Conservation (phyloP, 2,113 vertebrate species). For the Eira barbara region DNA sequence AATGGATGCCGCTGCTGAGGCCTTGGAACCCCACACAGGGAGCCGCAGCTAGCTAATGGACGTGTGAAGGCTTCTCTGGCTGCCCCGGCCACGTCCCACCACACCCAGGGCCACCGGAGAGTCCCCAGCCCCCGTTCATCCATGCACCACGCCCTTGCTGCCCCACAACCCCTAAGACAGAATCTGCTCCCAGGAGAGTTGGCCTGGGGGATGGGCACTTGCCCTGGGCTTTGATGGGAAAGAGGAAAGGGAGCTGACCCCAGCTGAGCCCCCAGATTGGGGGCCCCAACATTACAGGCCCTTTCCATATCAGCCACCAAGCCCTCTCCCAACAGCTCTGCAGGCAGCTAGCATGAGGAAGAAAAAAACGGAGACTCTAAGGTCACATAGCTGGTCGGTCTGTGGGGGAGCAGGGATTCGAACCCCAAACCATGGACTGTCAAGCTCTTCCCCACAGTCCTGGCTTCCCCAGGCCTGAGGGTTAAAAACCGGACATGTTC, state of each 20-base stretch:
- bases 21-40: fast-evolving
- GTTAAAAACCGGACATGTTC: not conserved
- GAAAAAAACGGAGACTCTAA: not conserved
- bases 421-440: not conserved
- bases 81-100: not conserved
- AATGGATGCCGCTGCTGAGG: not conserved
- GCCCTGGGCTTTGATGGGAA: not conserved
- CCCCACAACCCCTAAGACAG: not conserved
- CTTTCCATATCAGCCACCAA: not conserved
- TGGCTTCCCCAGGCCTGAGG: not conserved
- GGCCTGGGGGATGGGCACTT: not conserved
- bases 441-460: not conserved
- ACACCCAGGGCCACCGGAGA: not conserved
- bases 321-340: not conserved
- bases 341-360: not conserved
- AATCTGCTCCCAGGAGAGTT: not conserved
- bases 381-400: not conserved
- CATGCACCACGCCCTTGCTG: not conserved
- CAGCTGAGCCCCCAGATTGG: not conserved
- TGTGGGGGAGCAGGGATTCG: not conserved
- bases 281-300: not conserved
- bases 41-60: not conserved
- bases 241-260: not conserved
- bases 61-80: not conserved
- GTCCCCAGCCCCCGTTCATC: no score